Conservation (phyloP, 2,888 invertebrate genomes). For the Cheilosia impressa region DNA sequence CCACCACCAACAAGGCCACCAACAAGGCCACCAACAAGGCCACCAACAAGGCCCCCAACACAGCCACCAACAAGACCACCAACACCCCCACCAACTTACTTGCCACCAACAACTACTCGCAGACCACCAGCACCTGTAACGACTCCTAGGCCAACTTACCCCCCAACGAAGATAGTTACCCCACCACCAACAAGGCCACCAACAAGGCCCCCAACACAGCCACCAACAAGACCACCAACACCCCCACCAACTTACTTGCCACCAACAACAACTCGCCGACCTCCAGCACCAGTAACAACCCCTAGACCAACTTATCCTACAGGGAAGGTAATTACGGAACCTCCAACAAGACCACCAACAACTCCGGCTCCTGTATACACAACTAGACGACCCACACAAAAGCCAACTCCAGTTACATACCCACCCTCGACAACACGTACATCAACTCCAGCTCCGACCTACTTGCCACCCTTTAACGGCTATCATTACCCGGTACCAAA, state of each 20-base stretch:
- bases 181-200: constrained; percentile 20
- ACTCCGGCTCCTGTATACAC: too few species aligned
- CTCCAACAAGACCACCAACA: constrained; percentile 40
- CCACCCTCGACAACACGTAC: constrained; percentile 16
- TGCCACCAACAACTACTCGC: neutral
- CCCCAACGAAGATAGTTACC: constrained; percentile 52
- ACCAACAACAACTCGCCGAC: constrained; percentile 2
- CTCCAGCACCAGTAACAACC: constrained; percentile 73
- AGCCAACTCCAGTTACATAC: constrained; percentile 14
- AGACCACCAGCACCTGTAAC: constrained; percentile 6
- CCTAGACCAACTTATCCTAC: constrained; percentile 69
- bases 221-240: constrained; percentile 8
- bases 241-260: constrained; percentile 45
- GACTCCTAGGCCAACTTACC: constrained; percentile 15
- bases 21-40: constrained; percentile 64
- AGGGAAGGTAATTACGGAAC: constrained; percentile 51
- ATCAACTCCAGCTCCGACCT: constrained; percentile 29
- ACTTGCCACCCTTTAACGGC: constrained; percentile 75
- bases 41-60: constrained; percentile 54
- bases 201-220: constrained; percentile 14
- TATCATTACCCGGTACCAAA: constrained; percentile 81
- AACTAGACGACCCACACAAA: too few species aligned
- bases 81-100: neutral
- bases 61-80: constrained; percentile 13
- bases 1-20: constrained; percentile 5